Percentiles rank a stretch among this genome's conserved stretches.
Evolutionary conservation across 2,797 vertebrate species (phyloP).

Genomic region (Acanthurus lineatus): DNA sequence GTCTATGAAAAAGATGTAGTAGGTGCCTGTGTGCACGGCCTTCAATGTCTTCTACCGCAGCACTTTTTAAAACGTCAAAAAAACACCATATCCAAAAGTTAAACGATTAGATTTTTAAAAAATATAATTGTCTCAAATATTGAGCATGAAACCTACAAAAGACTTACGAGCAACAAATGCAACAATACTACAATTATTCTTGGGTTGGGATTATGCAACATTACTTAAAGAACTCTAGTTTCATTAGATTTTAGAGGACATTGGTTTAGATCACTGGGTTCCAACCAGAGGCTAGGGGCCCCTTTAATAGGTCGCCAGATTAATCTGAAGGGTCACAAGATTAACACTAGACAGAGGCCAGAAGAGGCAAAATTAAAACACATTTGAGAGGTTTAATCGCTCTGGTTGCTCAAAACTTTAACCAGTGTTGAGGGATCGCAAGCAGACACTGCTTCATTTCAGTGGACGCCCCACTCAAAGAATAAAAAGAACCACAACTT

Average conservation of each 20-base stretch:
- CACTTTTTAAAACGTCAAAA: neutral
- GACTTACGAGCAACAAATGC: neutral
- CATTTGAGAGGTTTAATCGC: neutral
- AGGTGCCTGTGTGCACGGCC: neutral
- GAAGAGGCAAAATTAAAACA: neutral
- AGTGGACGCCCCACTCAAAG: neutral
- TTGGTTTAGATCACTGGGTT: neutral
- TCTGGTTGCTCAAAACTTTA: neutral
- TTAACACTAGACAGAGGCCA: neutral
- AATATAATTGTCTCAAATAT: neutral
- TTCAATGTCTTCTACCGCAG: neutral
- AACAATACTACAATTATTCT: neutral
- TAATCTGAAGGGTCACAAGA: neutral
- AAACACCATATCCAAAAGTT: neutral
- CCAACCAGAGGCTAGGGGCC: neutral
- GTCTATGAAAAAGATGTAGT: neutral
- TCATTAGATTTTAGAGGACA: neutral
- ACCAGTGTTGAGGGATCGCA: rapidly evolving
- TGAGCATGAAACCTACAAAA: neutral
- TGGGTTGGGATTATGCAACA: neutral
- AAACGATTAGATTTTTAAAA: neutral
- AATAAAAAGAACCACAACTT: neutral
- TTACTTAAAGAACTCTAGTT: too few species aligned
- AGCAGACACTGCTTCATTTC: neutral
- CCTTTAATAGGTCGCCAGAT: neutral